Evolutionary conservation across 2,113 vertebrate species (phyloP).

Genomic region (Sigmodon hispidus): DNA sequence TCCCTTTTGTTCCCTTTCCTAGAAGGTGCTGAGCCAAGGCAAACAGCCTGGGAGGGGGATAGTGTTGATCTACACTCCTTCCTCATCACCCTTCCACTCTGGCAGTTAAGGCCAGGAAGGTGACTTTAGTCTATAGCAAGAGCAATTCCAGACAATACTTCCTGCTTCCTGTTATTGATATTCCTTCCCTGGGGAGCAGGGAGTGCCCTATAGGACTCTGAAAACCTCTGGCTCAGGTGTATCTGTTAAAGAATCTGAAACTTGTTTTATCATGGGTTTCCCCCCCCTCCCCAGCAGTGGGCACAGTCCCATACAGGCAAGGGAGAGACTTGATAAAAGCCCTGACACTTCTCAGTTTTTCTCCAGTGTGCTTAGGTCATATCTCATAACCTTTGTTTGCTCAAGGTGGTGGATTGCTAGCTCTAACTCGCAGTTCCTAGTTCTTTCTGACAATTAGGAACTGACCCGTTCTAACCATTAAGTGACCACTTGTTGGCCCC

Average conservation of each 20-base stretch:
- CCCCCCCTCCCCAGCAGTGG: fast-evolving
- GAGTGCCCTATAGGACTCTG: background rate
- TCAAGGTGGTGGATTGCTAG: background rate
- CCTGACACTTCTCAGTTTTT: background rate
- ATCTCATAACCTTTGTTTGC: background rate
- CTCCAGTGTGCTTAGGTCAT: background rate
- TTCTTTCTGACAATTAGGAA: background rate
- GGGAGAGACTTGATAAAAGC: background rate
- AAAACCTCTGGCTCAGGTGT: background rate
- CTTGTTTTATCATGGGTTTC: background rate
- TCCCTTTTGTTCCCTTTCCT: background rate
- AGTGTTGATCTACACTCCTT: background rate
- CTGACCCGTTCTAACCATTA: background rate
- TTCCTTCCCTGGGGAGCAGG: background rate
- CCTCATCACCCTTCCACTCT: background rate
- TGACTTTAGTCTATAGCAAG: background rate
- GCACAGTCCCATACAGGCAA: background rate
- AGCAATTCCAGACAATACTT: background rate
- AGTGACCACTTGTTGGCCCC: background rate
- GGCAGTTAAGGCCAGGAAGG: background rate
- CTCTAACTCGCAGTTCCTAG: background rate
- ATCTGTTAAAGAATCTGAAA: background rate
- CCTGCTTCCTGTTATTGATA: slow-evolving; percentile 3
- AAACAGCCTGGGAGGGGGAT: background rate
- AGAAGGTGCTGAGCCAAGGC: background rate